Percentiles rank a stretch among this genome's conserved stretches.
phyloP scores from a whole-genome alignment of 2,888 invertebrate genomes.

The Melinopterus prodromus region DNA sequence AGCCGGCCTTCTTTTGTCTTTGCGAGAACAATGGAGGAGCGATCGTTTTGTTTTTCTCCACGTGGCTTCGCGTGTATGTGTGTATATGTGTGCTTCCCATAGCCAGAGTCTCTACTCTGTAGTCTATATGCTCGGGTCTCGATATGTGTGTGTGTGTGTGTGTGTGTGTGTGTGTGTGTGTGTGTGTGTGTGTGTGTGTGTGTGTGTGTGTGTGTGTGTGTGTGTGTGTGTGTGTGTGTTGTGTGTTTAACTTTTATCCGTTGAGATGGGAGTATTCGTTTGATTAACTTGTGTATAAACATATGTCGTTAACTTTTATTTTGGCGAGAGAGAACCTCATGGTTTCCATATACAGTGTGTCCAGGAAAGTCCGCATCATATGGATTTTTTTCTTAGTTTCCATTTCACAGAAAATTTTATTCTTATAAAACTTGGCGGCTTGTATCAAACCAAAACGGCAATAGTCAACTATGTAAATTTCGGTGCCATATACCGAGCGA shows the following conservation, averaged over 20 bases:
- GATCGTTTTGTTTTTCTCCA: conserved; percentile 56
- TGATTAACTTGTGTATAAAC: conserved; percentile 38
- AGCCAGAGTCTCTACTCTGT: not conserved
- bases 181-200: not conserved
- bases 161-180: conserved; percentile 22
- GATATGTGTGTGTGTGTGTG: conserved; percentile 11
- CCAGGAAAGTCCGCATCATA: no score
- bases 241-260: conserved; percentile 40
- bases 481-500: no score
- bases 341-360: not conserved
- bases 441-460: no score
- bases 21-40: conserved; percentile 60
- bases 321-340: not conserved
- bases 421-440: no score
- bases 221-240: conserved; percentile 1
- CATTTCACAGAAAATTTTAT: no score
- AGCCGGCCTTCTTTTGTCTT: conserved; percentile 61
- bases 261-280: conserved; percentile 32
- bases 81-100: conserved; percentile 9
- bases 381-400: no score
- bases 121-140: conserved; percentile 11
- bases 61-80: conserved; percentile 27
- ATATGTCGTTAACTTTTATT: conserved; percentile 37
- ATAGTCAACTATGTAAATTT: no score
- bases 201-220: conserved; percentile 21